phyloP scores from a whole-genome alignment of 1,140 invertebrate genomes.

The Episyrphus balteatus region DNA sequence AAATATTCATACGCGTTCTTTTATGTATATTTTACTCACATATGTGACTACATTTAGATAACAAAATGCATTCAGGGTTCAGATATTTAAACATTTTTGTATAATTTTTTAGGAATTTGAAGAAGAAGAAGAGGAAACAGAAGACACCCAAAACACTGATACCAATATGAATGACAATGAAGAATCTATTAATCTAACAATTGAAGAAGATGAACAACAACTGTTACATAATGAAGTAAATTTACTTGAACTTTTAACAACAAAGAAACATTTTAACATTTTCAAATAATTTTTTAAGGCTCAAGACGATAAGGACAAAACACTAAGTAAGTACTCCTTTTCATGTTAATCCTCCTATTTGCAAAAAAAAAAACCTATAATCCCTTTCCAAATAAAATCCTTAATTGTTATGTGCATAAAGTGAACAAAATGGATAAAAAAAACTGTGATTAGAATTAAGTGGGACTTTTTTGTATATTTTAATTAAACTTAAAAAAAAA shows the following conservation, averaged over 20 bases:
- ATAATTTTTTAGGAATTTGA: constrained; percentile 8
- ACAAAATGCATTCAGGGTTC: too few species aligned
- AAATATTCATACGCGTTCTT: too few species aligned
- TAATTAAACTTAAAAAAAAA: too few species aligned
- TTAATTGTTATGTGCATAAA: too few species aligned
- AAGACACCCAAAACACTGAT: constrained; percentile 12
- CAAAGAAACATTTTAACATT: background rate
- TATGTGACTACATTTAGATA: too few species aligned
- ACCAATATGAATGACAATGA: constrained; percentile 47
- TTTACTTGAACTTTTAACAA: background rate
- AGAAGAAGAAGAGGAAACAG: constrained; percentile 11
- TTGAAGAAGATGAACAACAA: constrained; percentile 68
- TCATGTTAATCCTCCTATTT: background rate
- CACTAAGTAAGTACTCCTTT: constrained; percentile 17
- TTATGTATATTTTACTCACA: too few species aligned
- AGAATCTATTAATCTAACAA: constrained; percentile 68
- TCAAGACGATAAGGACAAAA: constrained; percentile 32
- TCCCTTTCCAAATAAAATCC: background rate
- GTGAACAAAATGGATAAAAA: too few species aligned
- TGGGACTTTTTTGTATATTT: too few species aligned
- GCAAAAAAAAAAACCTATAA: background rate
- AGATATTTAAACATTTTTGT: too few species aligned
- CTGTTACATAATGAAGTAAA: constrained; percentile 58
- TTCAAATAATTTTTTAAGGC: constrained; percentile 13
- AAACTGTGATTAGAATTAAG: too few species aligned